Base-by-base conservation (phyloP, 2,797 vertebrate species). In the Acrossocheilus wenchowensis region DNA sequence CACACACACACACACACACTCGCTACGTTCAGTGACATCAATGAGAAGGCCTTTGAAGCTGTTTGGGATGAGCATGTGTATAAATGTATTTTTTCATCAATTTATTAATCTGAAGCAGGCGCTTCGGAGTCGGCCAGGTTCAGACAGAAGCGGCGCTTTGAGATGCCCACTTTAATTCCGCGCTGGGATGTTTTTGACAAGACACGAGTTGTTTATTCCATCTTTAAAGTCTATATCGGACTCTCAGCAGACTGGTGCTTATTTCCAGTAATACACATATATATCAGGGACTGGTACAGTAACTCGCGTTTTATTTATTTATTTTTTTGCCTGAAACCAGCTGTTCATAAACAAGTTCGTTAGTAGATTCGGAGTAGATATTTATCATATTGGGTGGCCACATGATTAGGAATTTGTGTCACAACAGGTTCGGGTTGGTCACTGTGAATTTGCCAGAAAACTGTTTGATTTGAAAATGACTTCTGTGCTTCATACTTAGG, bases 31-130 rank as follows among this genome's bases (percentile, higher is more conserved):
- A 93, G 94, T 91, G 95, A 94, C 94, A 94, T 96, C 95, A 96
- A 94, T 94, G 94, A 78, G 95, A 94, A 80, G 84, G 94, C 93
- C 93, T 89, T 96, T 96, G 96, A 95, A 96, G 94, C 94, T 94
- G 89, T 88, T 91, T 88, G 93, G 50, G 92, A 94, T 93, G 94
- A 94, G 94, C 94, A 92, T 93, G 91, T 94, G 93, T 93, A 93
- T 93, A 93, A 94, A 94, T 95, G 91, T 92, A 92, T 93, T 93
- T 94, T 93, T 93, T 87, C 87, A 95, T 95, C 92, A 94, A 94
- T 95, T 94, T 93, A 94, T 91, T 90, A 89, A 89, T 90, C 87
- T 82, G 66, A 83, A 45, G 86, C 81, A 39, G 81, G 80, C 93
- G 93, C 95, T 93, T 95, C 48, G 23, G 54, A 81, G 85, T 93